Percentiles rank a stretch among this genome's conserved stretches.
phyloP scores from a whole-genome alignment of 1,140 invertebrate species.

The Tetramorium alpestre region DNA sequence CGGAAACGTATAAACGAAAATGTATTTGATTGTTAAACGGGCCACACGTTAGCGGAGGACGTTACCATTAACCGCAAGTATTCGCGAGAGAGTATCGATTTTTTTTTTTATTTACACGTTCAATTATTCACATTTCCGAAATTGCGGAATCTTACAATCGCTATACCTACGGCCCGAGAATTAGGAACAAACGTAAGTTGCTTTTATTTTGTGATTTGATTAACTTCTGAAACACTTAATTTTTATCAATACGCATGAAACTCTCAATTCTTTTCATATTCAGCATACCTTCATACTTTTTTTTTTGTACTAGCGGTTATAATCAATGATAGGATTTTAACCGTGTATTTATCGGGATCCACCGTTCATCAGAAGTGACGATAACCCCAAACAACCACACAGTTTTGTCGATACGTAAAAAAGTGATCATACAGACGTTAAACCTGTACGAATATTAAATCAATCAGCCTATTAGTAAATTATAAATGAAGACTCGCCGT shows the following conservation, averaged over 20 bases:
- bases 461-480: background rate
- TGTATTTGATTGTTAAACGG: conserved; percentile 5
- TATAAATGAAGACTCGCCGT: background rate
- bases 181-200: conserved; percentile 19
- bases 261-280: background rate
- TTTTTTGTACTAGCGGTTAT: background rate
- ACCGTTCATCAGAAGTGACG: background rate
- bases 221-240: background rate
- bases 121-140: background rate
- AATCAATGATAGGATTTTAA: background rate
- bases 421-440: background rate
- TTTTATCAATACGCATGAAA: conserved; percentile 21
- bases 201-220: conserved; percentile 7
- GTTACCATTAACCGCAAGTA: background rate
- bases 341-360: background rate
- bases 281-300: background rate
- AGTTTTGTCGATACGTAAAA: conserved; percentile 15
- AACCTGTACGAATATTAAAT: conserved; percentile 39
- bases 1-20: background rate
- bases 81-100: background rate
- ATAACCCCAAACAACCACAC: background rate
- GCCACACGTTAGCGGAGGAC: background rate
- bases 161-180: background rate
- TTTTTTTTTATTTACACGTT: background rate
- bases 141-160: background rate